Percentiles rank a stretch among this genome's conserved stretches.
These are phyloP conservation scores for Catocala fraxini DNA, from an alignment of 2,888 invertebrate species.

Conservation along the genomic window DNA sequence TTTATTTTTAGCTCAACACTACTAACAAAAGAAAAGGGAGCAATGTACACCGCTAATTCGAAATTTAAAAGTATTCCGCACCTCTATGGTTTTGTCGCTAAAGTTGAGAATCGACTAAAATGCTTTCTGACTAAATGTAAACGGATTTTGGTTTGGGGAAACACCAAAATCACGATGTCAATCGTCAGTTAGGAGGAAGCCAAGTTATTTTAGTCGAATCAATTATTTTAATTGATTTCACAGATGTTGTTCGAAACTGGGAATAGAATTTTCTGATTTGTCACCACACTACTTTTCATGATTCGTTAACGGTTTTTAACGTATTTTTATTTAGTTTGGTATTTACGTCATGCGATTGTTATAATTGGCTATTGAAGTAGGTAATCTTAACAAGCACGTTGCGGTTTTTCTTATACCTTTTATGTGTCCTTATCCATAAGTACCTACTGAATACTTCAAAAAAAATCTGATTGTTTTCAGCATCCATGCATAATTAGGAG, in stretches of 20 bases:
- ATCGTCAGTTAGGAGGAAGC: constrained; percentile 73
- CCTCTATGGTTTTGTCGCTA: constrained; percentile 29
- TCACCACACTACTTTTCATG: constrained; percentile 52
- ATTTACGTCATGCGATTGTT: too few relatives aligned
- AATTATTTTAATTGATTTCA: constrained; percentile 85
- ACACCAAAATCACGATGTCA: constrained; percentile 75
- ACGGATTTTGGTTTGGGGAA: constrained; percentile 62
- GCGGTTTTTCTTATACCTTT: too few relatives aligned
- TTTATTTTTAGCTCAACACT: constrained; percentile 76
- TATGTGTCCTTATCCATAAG: too few relatives aligned
- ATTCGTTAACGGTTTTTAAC: constrained; percentile 2
- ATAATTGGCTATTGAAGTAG: too few relatives aligned
- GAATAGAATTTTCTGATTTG: constrained; percentile 53
- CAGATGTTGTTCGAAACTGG: constrained; percentile 65
- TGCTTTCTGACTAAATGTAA: constrained; percentile 14
- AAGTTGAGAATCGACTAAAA: constrained; percentile 41
- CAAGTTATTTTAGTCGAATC: constrained; percentile 81
- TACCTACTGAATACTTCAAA: too few relatives aligned
- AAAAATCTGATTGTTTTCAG: too few relatives aligned
- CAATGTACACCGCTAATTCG: constrained; percentile 28
- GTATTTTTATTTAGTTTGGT: background rate
- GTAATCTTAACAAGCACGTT: too few relatives aligned
- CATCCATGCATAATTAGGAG: too few relatives aligned
- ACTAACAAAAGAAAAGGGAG: constrained; percentile 70
- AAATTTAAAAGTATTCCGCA: constrained; percentile 10